A percentile compares a stretch with the other conserved stretches of the same genome.
Evolutionary conservation across 2,113 vertebrate genomes (phyloP).

Genomic region (Tupaia chinensis): DNA sequence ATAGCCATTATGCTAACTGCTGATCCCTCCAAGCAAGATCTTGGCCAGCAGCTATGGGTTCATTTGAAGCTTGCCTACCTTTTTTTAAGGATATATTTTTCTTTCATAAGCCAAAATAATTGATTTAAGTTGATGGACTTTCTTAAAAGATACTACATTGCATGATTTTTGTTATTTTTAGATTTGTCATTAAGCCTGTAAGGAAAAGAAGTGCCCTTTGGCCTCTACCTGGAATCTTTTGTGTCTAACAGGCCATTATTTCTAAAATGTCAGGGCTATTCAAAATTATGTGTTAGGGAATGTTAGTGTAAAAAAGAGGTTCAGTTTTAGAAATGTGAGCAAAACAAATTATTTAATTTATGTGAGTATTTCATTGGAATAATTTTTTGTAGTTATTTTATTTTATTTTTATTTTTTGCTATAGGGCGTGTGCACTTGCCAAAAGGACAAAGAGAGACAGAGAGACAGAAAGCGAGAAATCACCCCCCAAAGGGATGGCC

Average conservation of each 20-base stretch:
- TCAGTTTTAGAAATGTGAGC: slow-evolving; percentile 41
- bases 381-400: neutral
- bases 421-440: no score
- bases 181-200: slow-evolving; percentile 33
- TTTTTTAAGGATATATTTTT: neutral
- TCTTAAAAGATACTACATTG: neutral
- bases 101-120: neutral
- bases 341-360: slow-evolving; percentile 29
- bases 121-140: neutral
- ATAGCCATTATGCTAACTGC: no score
- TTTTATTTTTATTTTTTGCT: no score
- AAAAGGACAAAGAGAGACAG: no score
- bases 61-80: neutral
- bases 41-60: neutral
- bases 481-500: no score
- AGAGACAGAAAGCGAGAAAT: no score
- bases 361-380: slow-evolving; percentile 29
- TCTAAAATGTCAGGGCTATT: neutral
- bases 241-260: slow-evolving; percentile 28
- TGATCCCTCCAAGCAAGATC: neutral
- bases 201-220: neutral
- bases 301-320: slow-evolving; percentile 26
- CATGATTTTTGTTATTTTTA: slow-evolving; percentile 13
- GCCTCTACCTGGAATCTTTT: neutral
- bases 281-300: neutral